These are phyloP conservation scores for Virgularia gustaviana DNA, from an alignment of 92 coral and sea anemone species.

Conservation along the genomic window DNA sequence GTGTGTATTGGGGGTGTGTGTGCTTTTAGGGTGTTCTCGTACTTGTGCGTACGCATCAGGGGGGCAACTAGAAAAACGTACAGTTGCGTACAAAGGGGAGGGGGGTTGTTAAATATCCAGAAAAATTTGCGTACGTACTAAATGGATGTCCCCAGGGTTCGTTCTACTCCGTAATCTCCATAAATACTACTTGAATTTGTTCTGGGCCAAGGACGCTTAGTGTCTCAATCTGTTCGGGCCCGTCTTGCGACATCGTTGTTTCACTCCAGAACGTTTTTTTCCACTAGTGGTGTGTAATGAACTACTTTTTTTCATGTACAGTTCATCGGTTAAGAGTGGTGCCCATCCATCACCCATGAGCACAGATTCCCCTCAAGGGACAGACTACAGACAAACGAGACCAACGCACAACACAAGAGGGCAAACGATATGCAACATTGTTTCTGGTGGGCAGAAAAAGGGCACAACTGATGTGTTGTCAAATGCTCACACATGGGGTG, in stretches of 20 bases:
- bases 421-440: constrained; percentile 64
- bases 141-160: too few species aligned
- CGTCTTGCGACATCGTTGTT: background rate
- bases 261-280: background rate
- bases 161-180: too few species aligned
- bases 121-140: too few species aligned
- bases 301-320: constrained; percentile 12
- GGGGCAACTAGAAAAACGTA: too few species aligned
- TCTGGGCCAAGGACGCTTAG: too few species aligned
- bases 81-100: too few species aligned
- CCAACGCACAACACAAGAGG: constrained; percentile 70
- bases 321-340: constrained; percentile 67
- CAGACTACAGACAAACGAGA: constrained; percentile 52
- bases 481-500: constrained; percentile 90
- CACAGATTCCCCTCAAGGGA: constrained; percentile 82
- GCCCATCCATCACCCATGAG: constrained; percentile 75
- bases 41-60: too few species aligned
- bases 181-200: too few species aligned
- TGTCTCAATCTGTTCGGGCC: background rate
- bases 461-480: constrained; percentile 77
- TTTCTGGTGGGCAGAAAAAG: constrained; percentile 52
- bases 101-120: too few species aligned
- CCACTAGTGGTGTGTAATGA: background rate
- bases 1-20: too few species aligned
- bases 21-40: too few species aligned